Evolutionary conservation across 2,888 invertebrate genomes (phyloP).

Genomic region (Brachypterus glaber): DNA sequence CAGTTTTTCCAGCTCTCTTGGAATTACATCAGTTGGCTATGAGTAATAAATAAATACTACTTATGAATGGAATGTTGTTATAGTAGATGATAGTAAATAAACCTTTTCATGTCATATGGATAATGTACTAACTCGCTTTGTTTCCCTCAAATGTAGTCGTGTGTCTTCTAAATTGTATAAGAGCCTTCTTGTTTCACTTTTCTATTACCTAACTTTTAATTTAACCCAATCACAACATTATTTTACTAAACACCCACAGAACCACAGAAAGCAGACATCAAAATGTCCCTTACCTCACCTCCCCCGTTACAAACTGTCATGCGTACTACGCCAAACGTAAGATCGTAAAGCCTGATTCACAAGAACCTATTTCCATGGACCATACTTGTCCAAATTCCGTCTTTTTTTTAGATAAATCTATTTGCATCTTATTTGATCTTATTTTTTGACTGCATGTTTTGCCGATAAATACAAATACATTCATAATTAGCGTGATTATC

Average conservation of each 20-base stretch:
- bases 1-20: slow-evolving; percentile 11
- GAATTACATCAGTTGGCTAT: slow-evolving; percentile 18
- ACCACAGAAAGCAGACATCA: slow-evolving; percentile 34
- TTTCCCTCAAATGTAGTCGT: slow-evolving; percentile 9
- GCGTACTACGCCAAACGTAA: slow-evolving; percentile 15
- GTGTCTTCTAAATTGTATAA: slow-evolving; percentile 8
- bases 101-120: slow-evolving; percentile 34
- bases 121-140: slow-evolving; percentile 19
- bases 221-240: slow-evolving; percentile 33
- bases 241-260: slow-evolving; percentile 36
- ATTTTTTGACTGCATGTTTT: too few species aligned
- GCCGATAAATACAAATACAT: too few species aligned
- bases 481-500: too few species aligned
- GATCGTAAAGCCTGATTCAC: slow-evolving; percentile 13
- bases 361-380: slow-evolving; percentile 9
- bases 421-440: too few species aligned
- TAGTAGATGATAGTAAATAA: slow-evolving; percentile 38
- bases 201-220: slow-evolving; percentile 31
- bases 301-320: slow-evolving; percentile 15
- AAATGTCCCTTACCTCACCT: slow-evolving; percentile 23
- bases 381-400: too few species aligned
- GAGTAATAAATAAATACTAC: slow-evolving; percentile 30
- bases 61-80: slow-evolving; percentile 37
- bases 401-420: too few species aligned
- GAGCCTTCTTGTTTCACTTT: slow-evolving; percentile 17